Base-by-base conservation (phyloP, 2,113 vertebrate species). In the Bagarius yarrelli region DNA sequence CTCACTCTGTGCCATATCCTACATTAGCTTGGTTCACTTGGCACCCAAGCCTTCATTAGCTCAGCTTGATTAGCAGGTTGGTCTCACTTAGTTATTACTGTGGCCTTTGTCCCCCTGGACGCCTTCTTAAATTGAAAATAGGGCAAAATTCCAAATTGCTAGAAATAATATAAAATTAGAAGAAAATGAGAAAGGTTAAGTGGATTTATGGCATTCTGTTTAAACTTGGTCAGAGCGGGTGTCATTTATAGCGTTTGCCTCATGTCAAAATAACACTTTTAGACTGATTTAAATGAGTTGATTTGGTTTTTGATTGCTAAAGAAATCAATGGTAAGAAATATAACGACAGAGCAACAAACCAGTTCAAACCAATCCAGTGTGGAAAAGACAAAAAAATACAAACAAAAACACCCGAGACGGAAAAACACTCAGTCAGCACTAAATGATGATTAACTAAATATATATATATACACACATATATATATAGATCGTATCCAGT, bases 11-110 rank as follows among this genome's bases (percentile, higher is more conserved):
- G 67, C 44, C n/a, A 70, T n/a, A 18, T 21, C 25, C 25, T 50
- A 25, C 44, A 70, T 67, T 67, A 44, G 36, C 12, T 25, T 1
- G 13, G 23, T 40, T 53, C 25, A 21, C 25, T 71, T 9, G 2
- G 66, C 50, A 44, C 44, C 14, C 50, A 40, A 18, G 40, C 25
- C 25, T 50, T 47, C n/a, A 70, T 70, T 69, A 69, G 21, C 66
- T 47, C 40, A 16, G 66, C 66, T 25, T 70, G 67, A 40, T 70
- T 70, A 69, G 66, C 47, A n/a, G 66, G 36, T n/a, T 70, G 5
- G 2, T 12, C 66, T 69, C 1, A 44, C 21, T 47, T 23, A 18
- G 23, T 47, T 25, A 69, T 69, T 16, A 27, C 23, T 47, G 40
- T 25, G 40, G 40, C 23, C 6, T 25, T 70, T 25, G 27, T 50